These are phyloP conservation scores for Petrocephalus zakoni DNA, from an alignment of 2,113 vertebrate genomes.

Conservation along the genomic window DNA sequence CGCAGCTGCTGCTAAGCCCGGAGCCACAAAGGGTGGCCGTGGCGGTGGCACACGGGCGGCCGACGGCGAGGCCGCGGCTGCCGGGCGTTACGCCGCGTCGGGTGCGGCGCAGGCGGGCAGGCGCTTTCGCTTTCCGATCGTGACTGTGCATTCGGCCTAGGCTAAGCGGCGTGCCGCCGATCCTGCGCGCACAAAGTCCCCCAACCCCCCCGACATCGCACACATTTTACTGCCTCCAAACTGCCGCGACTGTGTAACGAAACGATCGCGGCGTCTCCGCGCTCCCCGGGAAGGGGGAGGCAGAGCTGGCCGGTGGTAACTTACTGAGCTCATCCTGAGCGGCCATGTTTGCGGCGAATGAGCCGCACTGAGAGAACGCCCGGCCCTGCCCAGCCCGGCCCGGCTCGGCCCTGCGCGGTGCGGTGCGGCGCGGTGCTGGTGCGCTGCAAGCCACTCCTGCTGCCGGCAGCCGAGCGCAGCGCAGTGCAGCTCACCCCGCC, in stretches of 20 bases:
- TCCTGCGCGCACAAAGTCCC: not conserved
- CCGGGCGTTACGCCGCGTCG: not conserved
- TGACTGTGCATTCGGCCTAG: conserved; percentile 62
- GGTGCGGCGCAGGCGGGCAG: not conserved
- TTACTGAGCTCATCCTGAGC: conserved; percentile 76
- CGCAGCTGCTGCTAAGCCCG: not conserved
- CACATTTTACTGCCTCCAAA: not conserved
- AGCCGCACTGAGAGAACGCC: conserved; percentile 21
- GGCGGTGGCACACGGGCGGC: not conserved
- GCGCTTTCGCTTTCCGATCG: conserved; percentile 48
- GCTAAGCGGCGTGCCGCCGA: not conserved
- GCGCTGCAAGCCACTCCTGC: conserved; percentile 1
- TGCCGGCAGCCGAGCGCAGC: not conserved
- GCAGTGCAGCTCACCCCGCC: not conserved
- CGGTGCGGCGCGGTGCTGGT: not conserved
- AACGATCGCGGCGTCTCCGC: not conserved
- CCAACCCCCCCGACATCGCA: not conserved
- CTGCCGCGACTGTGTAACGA: not conserved
- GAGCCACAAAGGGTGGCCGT: not conserved
- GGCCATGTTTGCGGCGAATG: conserved; percentile 63
- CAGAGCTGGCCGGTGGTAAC: conserved; percentile 46
- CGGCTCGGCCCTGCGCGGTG: not conserved
- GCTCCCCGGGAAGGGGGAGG: not conserved
- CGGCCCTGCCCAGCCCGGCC: too few species aligned
- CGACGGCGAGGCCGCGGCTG: not conserved